These are phyloP conservation scores for Diorhabda elongata DNA, from an alignment of 1,140 invertebrate genomes.

Conservation along the genomic window DNA sequence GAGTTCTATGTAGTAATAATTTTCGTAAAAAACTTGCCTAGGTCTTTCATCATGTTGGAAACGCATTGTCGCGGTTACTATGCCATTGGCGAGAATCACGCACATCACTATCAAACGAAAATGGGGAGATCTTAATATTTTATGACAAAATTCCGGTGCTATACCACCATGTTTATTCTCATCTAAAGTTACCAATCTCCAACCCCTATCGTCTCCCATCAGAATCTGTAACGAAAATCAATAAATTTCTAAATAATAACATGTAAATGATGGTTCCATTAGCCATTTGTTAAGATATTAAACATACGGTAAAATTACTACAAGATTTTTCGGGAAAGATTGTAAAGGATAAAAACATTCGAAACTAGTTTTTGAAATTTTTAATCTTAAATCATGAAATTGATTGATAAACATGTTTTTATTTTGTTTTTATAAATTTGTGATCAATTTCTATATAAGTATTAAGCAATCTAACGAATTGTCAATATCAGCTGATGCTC, in stretches of 20 bases:
- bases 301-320: neutral
- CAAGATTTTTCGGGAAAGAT: too few species aligned
- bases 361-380: too few species aligned
- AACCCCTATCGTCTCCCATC: conserved; percentile 82
- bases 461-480: too few species aligned
- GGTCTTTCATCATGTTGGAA: conserved; percentile 89
- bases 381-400: too few species aligned
- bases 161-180: conserved; percentile 89
- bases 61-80: conserved; percentile 93
- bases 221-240: conserved; percentile 64
- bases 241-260: neutral
- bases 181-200: conserved; percentile 92
- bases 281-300: too few species aligned
- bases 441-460: too few species aligned
- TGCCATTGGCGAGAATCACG: conserved; percentile 90
- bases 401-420: too few species aligned
- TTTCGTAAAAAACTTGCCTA: conserved; percentile 75
- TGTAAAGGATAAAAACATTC: too few species aligned
- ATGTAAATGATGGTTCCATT: too few species aligned
- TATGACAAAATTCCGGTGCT: conserved; percentile 83
- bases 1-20: conserved; percentile 94
- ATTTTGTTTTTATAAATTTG: too few species aligned
- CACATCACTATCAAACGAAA: conserved; percentile 91
- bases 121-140: conserved; percentile 85
- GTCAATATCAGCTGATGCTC: too few species aligned